Conservation (phyloP, 2,113 vertebrate genomes). For the Rhineura floridana region DNA sequence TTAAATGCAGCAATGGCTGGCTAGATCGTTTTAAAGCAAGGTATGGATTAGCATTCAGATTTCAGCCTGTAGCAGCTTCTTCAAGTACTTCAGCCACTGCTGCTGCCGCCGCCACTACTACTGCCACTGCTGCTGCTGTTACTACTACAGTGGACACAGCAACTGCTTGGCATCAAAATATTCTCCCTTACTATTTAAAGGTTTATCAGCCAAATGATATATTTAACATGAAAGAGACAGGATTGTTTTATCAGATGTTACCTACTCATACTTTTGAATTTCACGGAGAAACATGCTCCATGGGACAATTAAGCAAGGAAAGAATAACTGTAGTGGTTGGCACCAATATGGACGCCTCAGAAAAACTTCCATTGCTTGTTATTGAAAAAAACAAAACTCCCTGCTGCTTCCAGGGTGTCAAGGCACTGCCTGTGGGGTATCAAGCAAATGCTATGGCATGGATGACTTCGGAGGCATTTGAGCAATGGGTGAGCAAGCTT, state of each 20-base stretch:
- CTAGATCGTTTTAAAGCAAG: constrained; percentile 79
- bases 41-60: constrained; percentile 74
- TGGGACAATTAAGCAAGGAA: constrained; percentile 68
- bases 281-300: constrained; percentile 73
- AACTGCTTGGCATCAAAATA: constrained; percentile 61
- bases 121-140: constrained; percentile 1
- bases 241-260: constrained; percentile 74
- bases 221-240: constrained; percentile 73
- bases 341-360: constrained; percentile 73
- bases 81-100: neutral
- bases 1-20: constrained; percentile 81
- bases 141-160: constrained; percentile 29
- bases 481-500: constrained; percentile 74
- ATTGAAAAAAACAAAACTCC: constrained; percentile 70
- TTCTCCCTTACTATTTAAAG: constrained; percentile 68
- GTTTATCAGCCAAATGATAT: constrained; percentile 68
- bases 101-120: too few relatives aligned
- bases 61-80: constrained; percentile 59
- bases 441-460: constrained; percentile 61
- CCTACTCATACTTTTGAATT: constrained; percentile 71
- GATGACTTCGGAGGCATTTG: constrained; percentile 71
- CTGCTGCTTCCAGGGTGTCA: constrained; percentile 39
- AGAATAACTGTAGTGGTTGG: constrained; percentile 69
- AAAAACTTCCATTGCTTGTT: constrained; percentile 77
- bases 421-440: constrained; percentile 70